Evolutionary conservation across 2,797 vertebrate genomes (phyloP).

Genomic region (Poeciliopsis presidionis): DNA sequence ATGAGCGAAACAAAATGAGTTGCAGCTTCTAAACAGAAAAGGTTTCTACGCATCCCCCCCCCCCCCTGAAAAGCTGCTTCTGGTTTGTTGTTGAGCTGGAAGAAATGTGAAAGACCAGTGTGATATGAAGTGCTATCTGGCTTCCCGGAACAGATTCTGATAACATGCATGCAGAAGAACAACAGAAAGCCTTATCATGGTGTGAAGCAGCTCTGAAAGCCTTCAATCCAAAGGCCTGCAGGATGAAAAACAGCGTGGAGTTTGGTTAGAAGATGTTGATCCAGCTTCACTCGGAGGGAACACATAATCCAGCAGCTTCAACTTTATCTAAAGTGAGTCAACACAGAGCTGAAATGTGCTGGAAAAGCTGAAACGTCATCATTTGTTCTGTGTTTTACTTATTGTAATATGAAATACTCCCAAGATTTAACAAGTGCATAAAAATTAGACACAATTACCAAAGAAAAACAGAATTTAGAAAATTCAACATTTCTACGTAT

Average conservation of each 20-base stretch:
- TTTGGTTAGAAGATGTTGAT: neutral
- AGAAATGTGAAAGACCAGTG: neutral
- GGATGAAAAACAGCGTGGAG: constrained; percentile 29
- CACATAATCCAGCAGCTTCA: neutral
- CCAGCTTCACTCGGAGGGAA: neutral
- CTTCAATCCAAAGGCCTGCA: constrained; percentile 16
- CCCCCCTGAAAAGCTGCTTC: constrained; percentile 5
- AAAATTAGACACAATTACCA: neutral
- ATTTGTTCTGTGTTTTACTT: neutral
- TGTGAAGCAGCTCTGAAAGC: constrained; percentile 12
- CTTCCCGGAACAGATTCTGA: neutral
- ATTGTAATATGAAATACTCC: neutral
- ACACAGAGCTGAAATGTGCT: neutral
- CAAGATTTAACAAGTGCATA: neutral
- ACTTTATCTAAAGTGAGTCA: constrained; percentile 4
- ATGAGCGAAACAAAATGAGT: constrained; percentile 6
- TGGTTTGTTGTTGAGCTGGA: constrained; percentile 2
- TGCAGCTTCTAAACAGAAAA: neutral
- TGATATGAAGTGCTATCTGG: constrained; percentile 9
- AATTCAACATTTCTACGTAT: neutral
- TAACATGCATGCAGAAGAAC: constrained; percentile 24
- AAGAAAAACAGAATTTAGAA: neutral
- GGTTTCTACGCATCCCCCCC: neutral
- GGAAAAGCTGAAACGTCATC: neutral
- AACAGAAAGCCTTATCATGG: constrained; percentile 31